These are phyloP conservation scores for Ochotona curzoniae DNA, from an alignment of 2,113 vertebrate genomes.

Conservation along the genomic window DNA sequence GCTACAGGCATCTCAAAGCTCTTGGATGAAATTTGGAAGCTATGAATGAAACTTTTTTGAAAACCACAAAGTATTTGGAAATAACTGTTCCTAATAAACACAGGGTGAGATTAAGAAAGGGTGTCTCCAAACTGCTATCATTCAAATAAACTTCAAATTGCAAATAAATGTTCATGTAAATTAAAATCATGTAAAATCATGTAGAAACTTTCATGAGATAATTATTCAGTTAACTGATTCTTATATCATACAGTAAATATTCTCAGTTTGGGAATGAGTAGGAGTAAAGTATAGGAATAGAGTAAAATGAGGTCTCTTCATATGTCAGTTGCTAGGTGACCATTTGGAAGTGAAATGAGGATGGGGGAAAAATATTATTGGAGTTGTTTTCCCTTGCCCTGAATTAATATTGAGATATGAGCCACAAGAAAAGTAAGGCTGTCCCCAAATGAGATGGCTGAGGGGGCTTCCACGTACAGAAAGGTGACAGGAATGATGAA, in stretches of 20 bases:
- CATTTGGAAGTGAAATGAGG: slow-evolving; percentile 14
- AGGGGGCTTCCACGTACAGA: slow-evolving; percentile 27
- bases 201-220: background rate
- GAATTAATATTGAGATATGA: slow-evolving; percentile 49
- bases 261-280: background rate
- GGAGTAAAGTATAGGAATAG: background rate
- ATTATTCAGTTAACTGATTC: background rate
- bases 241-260: background rate
- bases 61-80: background rate
- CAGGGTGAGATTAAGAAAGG: background rate
- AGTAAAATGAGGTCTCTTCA: background rate
- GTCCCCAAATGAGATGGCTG: slow-evolving; percentile 9
- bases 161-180: background rate
- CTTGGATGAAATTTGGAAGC: background rate
- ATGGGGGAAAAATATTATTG: background rate
- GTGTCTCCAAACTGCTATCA: slow-evolving; percentile 24
- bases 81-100: background rate
- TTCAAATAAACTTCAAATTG: slow-evolving; percentile 43
- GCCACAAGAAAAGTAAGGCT: slow-evolving; percentile 54
- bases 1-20: background rate
- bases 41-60: background rate
- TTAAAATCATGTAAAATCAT: background rate
- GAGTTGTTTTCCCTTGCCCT: slow-evolving; percentile 38
- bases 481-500: slow-evolving; percentile 57
- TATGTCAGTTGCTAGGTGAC: background rate